These are phyloP conservation scores for Elephas maximus DNA, from an alignment of 2,113 vertebrate genomes.

Conservation along the genomic window DNA sequence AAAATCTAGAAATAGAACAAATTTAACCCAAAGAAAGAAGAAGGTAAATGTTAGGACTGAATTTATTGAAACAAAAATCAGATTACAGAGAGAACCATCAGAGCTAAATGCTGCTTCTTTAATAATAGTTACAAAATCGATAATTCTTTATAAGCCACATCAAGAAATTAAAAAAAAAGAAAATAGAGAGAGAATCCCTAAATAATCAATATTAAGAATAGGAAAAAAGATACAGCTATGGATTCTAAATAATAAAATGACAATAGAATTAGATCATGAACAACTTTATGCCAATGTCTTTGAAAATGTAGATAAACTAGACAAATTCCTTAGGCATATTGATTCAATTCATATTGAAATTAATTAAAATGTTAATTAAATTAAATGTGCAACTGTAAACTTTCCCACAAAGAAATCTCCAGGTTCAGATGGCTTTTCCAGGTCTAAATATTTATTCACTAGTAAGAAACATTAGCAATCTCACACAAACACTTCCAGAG, in stretches of 20 bases:
- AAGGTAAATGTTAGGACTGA: not conserved
- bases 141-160: not conserved
- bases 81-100: not conserved
- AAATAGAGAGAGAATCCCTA: not conserved
- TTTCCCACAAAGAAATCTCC: not conserved
- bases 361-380: conserved; percentile 37
- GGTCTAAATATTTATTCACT: not conserved
- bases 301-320: not conserved
- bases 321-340: not conserved
- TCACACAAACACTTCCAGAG: not conserved
- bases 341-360: not conserved
- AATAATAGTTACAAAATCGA: not conserved
- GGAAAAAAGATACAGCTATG: not conserved
- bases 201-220: not conserved
- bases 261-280: not conserved
- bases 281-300: not conserved
- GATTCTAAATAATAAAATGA: not conserved
- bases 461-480: not conserved
- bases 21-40: not conserved
- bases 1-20: not conserved
- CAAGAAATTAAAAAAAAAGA: not conserved
- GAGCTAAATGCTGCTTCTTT: not conserved
- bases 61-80: not conserved
- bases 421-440: not conserved
- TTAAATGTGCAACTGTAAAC: not conserved